phyloP scores from a whole-genome alignment of 2,797 vertebrate genomes.

The Poeciliopsis presidionis region DNA sequence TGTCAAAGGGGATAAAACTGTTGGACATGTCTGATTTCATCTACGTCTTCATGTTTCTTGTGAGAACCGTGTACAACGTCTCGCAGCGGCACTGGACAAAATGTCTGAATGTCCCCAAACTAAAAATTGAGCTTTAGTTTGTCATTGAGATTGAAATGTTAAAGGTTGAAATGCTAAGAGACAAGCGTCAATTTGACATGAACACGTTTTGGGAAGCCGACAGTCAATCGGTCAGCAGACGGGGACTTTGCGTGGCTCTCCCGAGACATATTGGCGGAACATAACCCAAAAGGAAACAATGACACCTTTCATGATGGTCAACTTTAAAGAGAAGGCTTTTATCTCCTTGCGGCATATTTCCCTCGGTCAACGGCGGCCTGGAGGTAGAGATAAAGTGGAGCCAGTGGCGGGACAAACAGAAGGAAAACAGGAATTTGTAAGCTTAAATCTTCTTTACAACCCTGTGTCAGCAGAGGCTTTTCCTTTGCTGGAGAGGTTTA shows the following conservation, averaged over 20 bases:
- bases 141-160: background rate
- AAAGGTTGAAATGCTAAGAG: background rate
- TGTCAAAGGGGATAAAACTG: too few relatives aligned
- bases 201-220: background rate
- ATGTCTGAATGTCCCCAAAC: background rate
- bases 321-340: constrained; percentile 12
- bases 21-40: too few relatives aligned
- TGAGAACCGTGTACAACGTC: constrained; percentile 3
- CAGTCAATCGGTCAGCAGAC: background rate
- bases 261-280: constrained; percentile 4
- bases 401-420: constrained; percentile 31
- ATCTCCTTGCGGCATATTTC: constrained; percentile 4
- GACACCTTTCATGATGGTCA: constrained; percentile 5
- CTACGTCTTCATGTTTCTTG: background rate
- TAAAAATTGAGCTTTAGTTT: background rate
- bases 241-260: background rate
- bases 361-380: background rate
- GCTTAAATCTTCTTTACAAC: constrained; percentile 35
- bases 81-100: background rate
- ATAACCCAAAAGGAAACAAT: background rate
- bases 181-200: background rate
- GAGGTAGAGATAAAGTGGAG: constrained; percentile 29
- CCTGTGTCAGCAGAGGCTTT: constrained; percentile 45
- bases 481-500: constrained; percentile 41
- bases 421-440: constrained; percentile 32